Evolutionary conservation across 2,888 invertebrate genomes (phyloP).

Genomic region (Nephrocerus scutellatus): DNA sequence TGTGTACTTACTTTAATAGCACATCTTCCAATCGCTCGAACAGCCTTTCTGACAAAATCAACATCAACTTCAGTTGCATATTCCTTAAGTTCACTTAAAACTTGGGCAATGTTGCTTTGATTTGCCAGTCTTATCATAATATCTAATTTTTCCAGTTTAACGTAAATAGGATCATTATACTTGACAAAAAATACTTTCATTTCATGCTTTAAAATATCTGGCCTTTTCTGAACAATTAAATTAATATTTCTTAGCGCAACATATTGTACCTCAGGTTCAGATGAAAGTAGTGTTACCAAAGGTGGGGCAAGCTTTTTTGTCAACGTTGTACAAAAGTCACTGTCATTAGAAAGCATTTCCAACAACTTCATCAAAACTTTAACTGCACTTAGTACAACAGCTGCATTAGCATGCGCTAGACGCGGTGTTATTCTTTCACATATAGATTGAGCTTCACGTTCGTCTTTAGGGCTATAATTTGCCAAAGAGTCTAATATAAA

Average conservation of each 20-base stretch:
- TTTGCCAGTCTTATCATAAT: slow-evolving; percentile 99
- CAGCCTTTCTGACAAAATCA: slow-evolving; percentile 98
- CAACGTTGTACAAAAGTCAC: slow-evolving; percentile 87
- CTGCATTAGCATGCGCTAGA: slow-evolving; percentile 97
- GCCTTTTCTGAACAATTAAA: slow-evolving; percentile 96
- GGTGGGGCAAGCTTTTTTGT: slow-evolving; percentile 99
- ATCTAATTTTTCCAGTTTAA: slow-evolving; percentile 96
- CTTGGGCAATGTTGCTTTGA: slow-evolving; percentile 96
- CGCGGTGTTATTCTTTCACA: slow-evolving; percentile 96
- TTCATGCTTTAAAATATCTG: slow-evolving; percentile 97
- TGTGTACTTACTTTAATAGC: slow-evolving; percentile 75
- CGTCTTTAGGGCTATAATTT: slow-evolving; percentile 94
- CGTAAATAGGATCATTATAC: slow-evolving; percentile 99
- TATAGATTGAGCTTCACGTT: slow-evolving; percentile 96
- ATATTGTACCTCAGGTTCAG: slow-evolving; percentile 99
- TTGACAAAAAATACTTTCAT: slow-evolving; percentile 99
- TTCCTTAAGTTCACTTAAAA: slow-evolving; percentile 95
- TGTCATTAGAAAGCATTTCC: slow-evolving; percentile 90
- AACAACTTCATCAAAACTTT: slow-evolving; percentile 97
- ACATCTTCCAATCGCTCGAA: slow-evolving; percentile 95
- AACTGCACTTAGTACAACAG: slow-evolving; percentile 96
- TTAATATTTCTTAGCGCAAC: slow-evolving; percentile 98
- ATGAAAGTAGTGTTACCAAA: slow-evolving; percentile 90
- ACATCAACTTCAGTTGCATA: slow-evolving; percentile 99
- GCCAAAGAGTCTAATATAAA: slow-evolving; percentile 96